phyloP scores from a whole-genome alignment of 2,797 vertebrate genomes.

The Heterohyrax brucei region DNA sequence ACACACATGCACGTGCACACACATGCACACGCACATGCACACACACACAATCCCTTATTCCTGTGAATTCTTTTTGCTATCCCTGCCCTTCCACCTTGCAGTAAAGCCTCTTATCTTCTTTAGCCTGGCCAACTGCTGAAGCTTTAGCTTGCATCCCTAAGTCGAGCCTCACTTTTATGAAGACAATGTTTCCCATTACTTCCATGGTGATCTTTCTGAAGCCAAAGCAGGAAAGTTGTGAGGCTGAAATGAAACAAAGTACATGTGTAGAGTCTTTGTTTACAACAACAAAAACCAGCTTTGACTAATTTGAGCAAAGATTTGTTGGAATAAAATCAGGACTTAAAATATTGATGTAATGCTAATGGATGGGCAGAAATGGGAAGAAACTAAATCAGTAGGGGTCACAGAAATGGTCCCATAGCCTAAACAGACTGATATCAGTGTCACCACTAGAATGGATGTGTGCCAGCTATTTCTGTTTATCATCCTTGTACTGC shows the following conservation, averaged over 20 bases:
- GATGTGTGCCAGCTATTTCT: background rate
- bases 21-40: background rate
- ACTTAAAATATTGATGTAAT: slow-evolving; percentile 24
- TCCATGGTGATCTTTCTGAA: background rate
- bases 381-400: background rate
- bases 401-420: background rate
- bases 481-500: background rate
- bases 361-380: background rate
- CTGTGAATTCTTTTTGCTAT: background rate
- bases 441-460: background rate
- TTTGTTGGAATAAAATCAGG: background rate
- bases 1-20: background rate
- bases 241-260: background rate
- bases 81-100: rapidly evolving
- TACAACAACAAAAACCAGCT: slow-evolving; percentile 22
- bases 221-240: background rate
- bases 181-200: background rate
- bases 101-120: background rate
- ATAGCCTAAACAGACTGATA: background rate
- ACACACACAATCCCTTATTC: background rate
- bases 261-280: background rate
- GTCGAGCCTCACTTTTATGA: background rate
- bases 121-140: background rate
- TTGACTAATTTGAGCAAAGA: background rate
- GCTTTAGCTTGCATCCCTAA: slow-evolving; percentile 4